Evolutionary conservation across 2,797 vertebrate species (phyloP).

Genomic region (Mus caroli): DNA sequence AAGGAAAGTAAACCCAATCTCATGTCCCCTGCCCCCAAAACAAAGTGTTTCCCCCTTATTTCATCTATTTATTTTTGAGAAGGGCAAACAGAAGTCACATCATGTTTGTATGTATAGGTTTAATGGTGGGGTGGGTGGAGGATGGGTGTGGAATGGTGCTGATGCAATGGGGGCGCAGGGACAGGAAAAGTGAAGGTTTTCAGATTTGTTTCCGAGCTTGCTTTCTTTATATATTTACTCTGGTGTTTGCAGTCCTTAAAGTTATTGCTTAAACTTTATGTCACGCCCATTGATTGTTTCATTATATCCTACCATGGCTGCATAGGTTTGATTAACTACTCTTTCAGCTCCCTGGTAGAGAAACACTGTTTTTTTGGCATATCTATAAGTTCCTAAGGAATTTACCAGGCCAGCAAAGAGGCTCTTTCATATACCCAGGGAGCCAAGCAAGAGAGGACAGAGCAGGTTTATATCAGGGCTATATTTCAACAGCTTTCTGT

Average conservation of each 20-base stretch:
- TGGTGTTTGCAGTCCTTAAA: slow-evolving; percentile 68
- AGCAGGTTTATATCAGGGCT: slow-evolving; percentile 84
- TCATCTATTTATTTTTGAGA: slow-evolving; percentile 55
- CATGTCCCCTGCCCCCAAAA: slow-evolving; percentile 68
- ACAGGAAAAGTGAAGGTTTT: slow-evolving; percentile 72
- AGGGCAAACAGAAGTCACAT: background rate
- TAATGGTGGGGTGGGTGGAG: slow-evolving; percentile 66
- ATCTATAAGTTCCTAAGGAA: slow-evolving; percentile 87
- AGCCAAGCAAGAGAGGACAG: slow-evolving; percentile 81
- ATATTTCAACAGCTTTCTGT: slow-evolving; percentile 88
- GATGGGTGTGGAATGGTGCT: slow-evolving; percentile 54
- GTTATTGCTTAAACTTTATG: slow-evolving; percentile 81
- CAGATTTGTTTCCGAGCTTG: slow-evolving; percentile 74
- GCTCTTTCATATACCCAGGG: slow-evolving; percentile 83
- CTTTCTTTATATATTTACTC: slow-evolving; percentile 78
- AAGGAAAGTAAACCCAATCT: slow-evolving; percentile 49
- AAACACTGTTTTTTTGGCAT: slow-evolving; percentile 75
- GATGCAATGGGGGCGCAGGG: slow-evolving; percentile 55
- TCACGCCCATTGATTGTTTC: slow-evolving; percentile 84
- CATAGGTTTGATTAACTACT: slow-evolving; percentile 83
- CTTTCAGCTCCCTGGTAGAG: slow-evolving; percentile 84
- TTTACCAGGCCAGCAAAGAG: slow-evolving; percentile 80
- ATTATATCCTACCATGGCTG: slow-evolving; percentile 81
- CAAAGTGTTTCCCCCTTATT: slow-evolving; percentile 65
- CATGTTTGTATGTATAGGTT: slow-evolving; percentile 78